Conservation (phyloP, 2,113 vertebrate genomes). For the Phylloscopus whistleri region DNA sequence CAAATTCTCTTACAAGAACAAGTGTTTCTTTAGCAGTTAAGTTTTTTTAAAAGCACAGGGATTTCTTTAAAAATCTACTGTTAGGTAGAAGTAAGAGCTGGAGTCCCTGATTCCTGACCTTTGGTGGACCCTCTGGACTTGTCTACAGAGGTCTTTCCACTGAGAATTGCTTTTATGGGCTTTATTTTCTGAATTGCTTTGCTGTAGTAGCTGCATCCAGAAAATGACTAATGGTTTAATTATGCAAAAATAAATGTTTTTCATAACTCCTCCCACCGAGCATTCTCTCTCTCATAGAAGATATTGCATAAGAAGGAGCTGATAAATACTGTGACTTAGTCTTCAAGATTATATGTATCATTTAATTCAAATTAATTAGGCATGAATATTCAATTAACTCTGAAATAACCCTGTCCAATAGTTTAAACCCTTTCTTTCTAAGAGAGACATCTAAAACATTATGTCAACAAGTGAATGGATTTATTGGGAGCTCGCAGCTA, state of each 20-base stretch:
- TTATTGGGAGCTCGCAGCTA: not conserved
- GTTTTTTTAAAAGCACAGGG: not conserved
- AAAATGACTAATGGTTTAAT: not conserved
- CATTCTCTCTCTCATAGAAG: not conserved
- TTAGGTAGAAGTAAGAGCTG: not conserved
- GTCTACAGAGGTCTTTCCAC: not conserved
- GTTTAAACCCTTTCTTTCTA: not conserved
- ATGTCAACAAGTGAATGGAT: not conserved
- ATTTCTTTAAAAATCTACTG: not conserved
- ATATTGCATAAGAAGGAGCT: not conserved
- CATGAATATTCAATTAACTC: not conserved
- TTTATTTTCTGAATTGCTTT: not conserved
- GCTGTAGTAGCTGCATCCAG: not conserved
- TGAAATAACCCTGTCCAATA: not conserved
- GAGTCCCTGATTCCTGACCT: not conserved
- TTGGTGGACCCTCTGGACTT: not conserved
- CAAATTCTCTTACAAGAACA: not conserved
- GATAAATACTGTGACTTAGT: not conserved
- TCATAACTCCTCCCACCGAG: not conserved
- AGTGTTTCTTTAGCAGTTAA: not conserved
- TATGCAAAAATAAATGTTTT: conserved; percentile 2
- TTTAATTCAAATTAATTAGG: not conserved
- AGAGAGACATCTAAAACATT: not conserved
- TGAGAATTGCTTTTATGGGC: not conserved
- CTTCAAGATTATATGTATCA: not conserved